Evolutionary conservation across 2,888 invertebrate species (phyloP).

Genomic region (Eupithecia subfuscata): DNA sequence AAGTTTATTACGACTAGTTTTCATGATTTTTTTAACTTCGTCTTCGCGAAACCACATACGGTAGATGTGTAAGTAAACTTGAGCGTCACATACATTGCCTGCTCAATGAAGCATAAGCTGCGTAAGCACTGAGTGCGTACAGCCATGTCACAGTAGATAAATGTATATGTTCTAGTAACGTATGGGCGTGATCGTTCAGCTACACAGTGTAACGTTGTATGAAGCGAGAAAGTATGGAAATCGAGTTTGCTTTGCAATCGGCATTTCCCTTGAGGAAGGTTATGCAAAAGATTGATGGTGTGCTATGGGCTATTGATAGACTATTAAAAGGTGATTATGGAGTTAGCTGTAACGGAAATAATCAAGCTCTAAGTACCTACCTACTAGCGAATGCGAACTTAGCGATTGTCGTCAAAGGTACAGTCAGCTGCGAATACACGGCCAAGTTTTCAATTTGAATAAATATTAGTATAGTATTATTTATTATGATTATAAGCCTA

Average conservation of each 20-base stretch:
- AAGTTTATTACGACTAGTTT: neutral
- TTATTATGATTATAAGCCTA: too few species aligned
- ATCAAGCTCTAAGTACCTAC: neutral
- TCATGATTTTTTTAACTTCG: neutral
- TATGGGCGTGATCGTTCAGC: conserved; percentile 34
- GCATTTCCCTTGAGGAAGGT: conserved; percentile 48
- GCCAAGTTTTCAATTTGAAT: too few species aligned
- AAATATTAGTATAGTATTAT: too few species aligned
- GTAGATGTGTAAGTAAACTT: conserved; percentile 20
- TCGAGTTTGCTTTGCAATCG: conserved; percentile 48
- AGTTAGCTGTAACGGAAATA: neutral
- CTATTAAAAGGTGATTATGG: neutral
- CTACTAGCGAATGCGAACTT: neutral
- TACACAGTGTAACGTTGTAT: conserved; percentile 28
- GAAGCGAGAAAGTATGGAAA: conserved; percentile 51
- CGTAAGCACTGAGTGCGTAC: conserved; percentile 27
- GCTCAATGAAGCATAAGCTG: conserved; percentile 38
- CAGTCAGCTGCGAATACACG: too few species aligned
- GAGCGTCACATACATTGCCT: conserved; percentile 41
- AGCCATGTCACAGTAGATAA: too few species aligned
- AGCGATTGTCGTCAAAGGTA: neutral
- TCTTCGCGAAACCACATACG: neutral
- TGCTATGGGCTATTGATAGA: neutral
- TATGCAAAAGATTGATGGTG: conserved; percentile 11
- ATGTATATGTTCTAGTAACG: conserved; percentile 48